Conservation (phyloP, 2,797 vertebrate genomes). For the Lophotriccus pileatus region DNA sequence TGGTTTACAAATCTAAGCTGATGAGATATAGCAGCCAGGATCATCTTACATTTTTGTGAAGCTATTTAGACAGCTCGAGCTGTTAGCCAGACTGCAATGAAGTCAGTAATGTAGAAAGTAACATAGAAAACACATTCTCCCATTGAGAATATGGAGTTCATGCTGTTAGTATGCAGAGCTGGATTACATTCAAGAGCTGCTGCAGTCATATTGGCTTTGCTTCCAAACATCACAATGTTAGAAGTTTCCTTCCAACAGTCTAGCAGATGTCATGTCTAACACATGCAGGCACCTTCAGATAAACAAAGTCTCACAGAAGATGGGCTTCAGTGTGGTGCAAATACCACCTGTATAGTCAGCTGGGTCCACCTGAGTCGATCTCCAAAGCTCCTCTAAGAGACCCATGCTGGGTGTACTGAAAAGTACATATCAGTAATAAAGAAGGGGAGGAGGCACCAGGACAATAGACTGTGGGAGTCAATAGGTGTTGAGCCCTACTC, state of each 20-base stretch:
- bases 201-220: not conserved
- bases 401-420: accelerated
- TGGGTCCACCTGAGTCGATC: not conserved
- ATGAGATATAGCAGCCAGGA: not conserved
- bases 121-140: not conserved
- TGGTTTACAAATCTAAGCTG: not conserved
- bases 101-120: not conserved
- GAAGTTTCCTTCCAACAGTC: not conserved
- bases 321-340: not conserved
- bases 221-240: not conserved
- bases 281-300: not conserved
- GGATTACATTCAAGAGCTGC: slow-evolving; percentile 22
- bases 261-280: not conserved
- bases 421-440: not conserved
- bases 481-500: not conserved
- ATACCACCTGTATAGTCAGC: not conserved
- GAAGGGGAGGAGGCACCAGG: not conserved
- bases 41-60: not conserved
- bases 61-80: not conserved
- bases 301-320: not conserved
- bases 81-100: not conserved
- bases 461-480: not conserved
- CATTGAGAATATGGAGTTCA: not conserved
- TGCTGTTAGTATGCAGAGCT: not conserved
- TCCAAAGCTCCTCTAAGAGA: not conserved